phyloP scores from a whole-genome alignment of 2,113 vertebrate genomes.

The Dunckerocampus dactyliophorus region DNA sequence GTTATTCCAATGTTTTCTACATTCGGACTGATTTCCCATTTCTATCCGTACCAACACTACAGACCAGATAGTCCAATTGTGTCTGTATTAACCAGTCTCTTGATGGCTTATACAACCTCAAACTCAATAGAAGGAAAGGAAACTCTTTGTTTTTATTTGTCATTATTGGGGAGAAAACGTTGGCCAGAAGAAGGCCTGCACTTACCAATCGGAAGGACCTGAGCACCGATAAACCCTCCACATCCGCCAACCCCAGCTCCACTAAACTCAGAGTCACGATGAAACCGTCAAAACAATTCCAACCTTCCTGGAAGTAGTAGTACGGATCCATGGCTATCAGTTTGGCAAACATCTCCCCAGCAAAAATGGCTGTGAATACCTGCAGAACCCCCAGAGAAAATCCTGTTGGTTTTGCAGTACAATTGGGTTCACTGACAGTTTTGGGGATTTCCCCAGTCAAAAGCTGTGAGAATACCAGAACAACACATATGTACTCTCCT shows the following conservation, averaged over 20 bases:
- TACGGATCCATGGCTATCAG: constrained; percentile 97
- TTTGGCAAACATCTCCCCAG: constrained; percentile 97
- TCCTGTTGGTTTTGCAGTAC: background rate
- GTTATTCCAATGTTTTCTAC: constrained; percentile 2
- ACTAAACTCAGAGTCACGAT: constrained; percentile 97
- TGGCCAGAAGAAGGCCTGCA: constrained; percentile 5
- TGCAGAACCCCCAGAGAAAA: constrained; percentile 42
- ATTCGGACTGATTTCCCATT: background rate
- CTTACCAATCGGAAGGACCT: constrained; percentile 97
- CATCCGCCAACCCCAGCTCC: constrained; percentile 87
- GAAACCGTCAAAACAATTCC: constrained; percentile 98
- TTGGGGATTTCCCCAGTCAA: background rate
- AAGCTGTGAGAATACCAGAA: background rate
- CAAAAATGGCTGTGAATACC: constrained; percentile 99
- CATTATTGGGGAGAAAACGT: background rate
- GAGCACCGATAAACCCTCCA: constrained; percentile 96
- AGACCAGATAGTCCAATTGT: background rate
- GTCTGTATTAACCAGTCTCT: background rate
- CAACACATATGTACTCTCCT: background rate
- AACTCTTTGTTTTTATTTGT: too few relatives aligned
- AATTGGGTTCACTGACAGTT: background rate
- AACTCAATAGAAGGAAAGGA: background rate
- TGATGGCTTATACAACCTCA: background rate
- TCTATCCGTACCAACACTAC: background rate
- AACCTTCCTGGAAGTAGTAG: constrained; percentile 98